Evolutionary conservation across 2,113 vertebrate species (phyloP).

Genomic region (Melospiza melodia): DNA sequence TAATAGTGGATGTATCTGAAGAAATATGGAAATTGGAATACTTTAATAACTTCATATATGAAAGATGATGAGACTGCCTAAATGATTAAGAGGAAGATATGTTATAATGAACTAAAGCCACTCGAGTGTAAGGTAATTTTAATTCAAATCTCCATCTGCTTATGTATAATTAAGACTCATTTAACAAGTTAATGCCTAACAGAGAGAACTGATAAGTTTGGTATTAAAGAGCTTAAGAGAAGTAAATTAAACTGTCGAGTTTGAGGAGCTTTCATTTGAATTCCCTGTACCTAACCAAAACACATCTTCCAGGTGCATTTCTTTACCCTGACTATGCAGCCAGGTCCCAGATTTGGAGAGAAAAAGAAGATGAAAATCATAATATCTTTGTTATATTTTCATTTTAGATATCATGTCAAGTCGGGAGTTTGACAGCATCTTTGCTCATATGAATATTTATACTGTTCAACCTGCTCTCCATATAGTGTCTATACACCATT

Average conservation of each 20-base stretch:
- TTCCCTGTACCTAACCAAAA: constrained; percentile 72
- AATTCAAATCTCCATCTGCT: constrained; percentile 94
- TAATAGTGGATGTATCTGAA: constrained; percentile 81
- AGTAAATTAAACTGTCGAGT: constrained; percentile 81
- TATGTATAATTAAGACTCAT: constrained; percentile 90
- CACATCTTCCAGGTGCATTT: constrained; percentile 64
- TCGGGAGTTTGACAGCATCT: constrained; percentile 52
- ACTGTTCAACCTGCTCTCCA: constrained; percentile 2
- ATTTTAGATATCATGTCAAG: constrained; percentile 60
- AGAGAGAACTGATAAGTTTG: constrained; percentile 82
- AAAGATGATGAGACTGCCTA: constrained; percentile 85
- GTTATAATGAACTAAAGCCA: constrained; percentile 93
- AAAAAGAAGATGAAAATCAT: neutral
- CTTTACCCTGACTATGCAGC: constrained; percentile 43
- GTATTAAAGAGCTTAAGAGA: constrained; percentile 80
- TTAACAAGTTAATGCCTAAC: constrained; percentile 89
- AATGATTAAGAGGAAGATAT: constrained; percentile 89
- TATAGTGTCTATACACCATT: constrained; percentile 52
- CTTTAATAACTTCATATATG: constrained; percentile 84
- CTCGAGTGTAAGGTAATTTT: constrained; percentile 90
- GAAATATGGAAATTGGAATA: constrained; percentile 85
- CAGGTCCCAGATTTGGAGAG: neutral
- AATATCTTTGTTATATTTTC: constrained; percentile 52
- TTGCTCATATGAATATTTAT: constrained; percentile 77
- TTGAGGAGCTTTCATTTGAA: constrained; percentile 77